phyloP scores from a whole-genome alignment of 1,140 invertebrate genomes.

The Tetragonula clypearis region DNA sequence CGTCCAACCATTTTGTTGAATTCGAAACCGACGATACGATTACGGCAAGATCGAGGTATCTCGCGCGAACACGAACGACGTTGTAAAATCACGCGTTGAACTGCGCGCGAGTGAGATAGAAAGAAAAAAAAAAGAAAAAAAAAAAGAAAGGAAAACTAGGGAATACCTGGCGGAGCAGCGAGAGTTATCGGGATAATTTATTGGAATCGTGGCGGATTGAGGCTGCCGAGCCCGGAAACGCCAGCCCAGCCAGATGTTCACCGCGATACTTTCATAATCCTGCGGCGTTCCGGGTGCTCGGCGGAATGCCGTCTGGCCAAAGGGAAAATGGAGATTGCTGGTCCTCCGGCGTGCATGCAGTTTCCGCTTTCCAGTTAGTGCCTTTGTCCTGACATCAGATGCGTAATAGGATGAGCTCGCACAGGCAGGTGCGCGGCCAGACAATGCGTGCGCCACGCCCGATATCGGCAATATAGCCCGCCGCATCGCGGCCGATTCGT shows the following conservation, averaged over 20 bases:
- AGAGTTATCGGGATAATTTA: not conserved
- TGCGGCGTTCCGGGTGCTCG: not conserved
- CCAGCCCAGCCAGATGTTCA: not conserved
- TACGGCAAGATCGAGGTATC: no score
- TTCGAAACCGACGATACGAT: no score
- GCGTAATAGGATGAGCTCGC: slow-evolving; percentile 53
- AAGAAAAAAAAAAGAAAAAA: no score
- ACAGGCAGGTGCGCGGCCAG: slow-evolving; percentile 20
- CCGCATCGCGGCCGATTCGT: slow-evolving; percentile 38
- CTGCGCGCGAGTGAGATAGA: no score
- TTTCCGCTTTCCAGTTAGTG: slow-evolving; percentile 45
- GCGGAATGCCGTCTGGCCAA: slow-evolving; percentile 11
- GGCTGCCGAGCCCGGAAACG: not conserved
- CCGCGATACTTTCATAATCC: slow-evolving; percentile 34
- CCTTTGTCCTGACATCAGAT: slow-evolving; percentile 55
- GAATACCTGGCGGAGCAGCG: not conserved
- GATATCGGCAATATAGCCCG: slow-evolving; percentile 55
- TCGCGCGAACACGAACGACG: no score
- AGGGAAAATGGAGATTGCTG: slow-evolving; percentile 32
- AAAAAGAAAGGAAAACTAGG: not conserved
- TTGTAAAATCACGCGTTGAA: no score
- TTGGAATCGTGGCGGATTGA: no score
- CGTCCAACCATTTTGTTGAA: no score
- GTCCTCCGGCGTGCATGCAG: slow-evolving; percentile 30
- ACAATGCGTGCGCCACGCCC: slow-evolving; percentile 53